Percentiles rank a stretch among this genome's conserved stretches.
Evolutionary conservation across 2,888 invertebrate genomes (phyloP).

Genomic region (Lydus trimaculatus): DNA sequence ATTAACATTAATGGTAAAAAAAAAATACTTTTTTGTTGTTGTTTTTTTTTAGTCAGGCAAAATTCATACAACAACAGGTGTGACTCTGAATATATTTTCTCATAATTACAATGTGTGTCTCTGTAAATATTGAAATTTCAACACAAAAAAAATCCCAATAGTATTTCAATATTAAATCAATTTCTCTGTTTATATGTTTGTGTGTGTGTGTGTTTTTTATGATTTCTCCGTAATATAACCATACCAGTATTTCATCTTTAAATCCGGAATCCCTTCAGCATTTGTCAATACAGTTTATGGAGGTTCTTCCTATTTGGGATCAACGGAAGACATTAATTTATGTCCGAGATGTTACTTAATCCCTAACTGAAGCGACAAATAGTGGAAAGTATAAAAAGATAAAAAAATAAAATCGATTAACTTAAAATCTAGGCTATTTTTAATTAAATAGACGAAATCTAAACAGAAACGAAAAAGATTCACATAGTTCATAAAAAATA

Average conservation of each 20-base stretch:
- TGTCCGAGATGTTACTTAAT: slow-evolving; percentile 23
- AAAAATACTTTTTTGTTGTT: not conserved
- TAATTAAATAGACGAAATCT: not conserved
- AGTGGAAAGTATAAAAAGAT: not conserved
- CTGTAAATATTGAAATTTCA: not conserved
- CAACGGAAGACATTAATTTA: slow-evolving; percentile 38
- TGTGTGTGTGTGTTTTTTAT: too few species aligned
- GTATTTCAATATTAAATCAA: not conserved
- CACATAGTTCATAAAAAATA: too few species aligned
- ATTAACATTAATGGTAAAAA: not conserved
- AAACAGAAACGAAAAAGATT: too few species aligned
- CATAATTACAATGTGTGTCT: not conserved
- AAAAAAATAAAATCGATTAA: not conserved
- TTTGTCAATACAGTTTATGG: slow-evolving; percentile 49
- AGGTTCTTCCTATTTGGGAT: slow-evolving; percentile 42
- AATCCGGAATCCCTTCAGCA: slow-evolving; percentile 39
- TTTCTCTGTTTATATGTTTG: too few species aligned
- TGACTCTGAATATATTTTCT: not conserved
- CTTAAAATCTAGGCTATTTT: not conserved
- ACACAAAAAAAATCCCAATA: not conserved
- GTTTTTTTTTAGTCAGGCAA: too few species aligned
- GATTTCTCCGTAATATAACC: slow-evolving; percentile 17
- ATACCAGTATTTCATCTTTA: slow-evolving; percentile 37
- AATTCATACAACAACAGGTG: not conserved
- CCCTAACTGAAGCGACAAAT: slow-evolving; percentile 7